Evolutionary conservation across 1,140 invertebrate genomes (phyloP).

Genomic region (Drosophila elegans): DNA sequence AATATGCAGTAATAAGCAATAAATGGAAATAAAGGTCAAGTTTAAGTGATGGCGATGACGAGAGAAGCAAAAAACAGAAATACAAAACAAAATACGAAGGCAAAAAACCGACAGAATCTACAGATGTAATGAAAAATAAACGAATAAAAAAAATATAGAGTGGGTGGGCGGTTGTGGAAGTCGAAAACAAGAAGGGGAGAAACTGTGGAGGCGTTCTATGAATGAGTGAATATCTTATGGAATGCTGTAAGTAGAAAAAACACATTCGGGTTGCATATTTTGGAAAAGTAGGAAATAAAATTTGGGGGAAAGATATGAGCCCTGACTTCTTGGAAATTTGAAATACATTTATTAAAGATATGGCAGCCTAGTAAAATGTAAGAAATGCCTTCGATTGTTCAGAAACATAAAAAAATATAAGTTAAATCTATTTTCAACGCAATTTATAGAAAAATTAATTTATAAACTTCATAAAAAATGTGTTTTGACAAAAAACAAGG

Average conservation of each 20-base stretch:
- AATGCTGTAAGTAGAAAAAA: constrained; percentile 10
- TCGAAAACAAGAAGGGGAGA: constrained; percentile 11
- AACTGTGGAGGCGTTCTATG: constrained; percentile 36
- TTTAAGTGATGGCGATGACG: constrained; percentile 65
- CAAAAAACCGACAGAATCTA: constrained; percentile 13
- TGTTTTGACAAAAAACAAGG: neutral
- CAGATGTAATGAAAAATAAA: constrained; percentile 36
- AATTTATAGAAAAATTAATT: too few relatives aligned
- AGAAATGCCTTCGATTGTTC: too few relatives aligned
- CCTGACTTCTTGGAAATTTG: neutral
- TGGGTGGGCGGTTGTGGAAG: constrained; percentile 22
- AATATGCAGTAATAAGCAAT: constrained; percentile 71
- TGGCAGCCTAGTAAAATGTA: too few relatives aligned
- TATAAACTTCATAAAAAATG: neutral
- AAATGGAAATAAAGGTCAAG: constrained; percentile 79
- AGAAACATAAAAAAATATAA: too few relatives aligned
- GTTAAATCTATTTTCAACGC: too few relatives aligned
- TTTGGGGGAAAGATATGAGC: neutral
- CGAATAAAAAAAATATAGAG: constrained; percentile 17
- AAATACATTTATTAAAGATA: constrained; percentile 3
- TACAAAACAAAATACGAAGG: neutral
- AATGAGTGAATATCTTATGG: constrained; percentile 47
- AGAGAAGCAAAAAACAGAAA: constrained; percentile 15
- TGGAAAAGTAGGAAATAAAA: neutral
- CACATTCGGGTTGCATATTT: neutral